Evolutionary conservation across 2,888 invertebrate species (phyloP), one percentile per base, ranked within the genome.

Genomic region (Drosophila subsilvestris): DNA sequence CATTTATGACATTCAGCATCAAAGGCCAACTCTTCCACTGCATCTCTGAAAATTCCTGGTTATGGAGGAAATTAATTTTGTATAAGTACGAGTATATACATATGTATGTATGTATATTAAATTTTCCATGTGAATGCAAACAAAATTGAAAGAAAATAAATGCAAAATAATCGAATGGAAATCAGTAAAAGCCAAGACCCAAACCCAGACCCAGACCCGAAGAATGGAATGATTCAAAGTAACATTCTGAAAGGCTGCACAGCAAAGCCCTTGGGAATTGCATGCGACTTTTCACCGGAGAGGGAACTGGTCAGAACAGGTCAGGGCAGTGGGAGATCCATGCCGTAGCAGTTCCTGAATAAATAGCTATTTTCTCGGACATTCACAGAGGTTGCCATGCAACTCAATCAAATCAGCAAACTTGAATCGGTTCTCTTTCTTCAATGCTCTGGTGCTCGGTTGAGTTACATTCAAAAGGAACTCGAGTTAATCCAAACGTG

Each of bases 21-120:
- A 75, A 81, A 72, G 72, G n/a, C 17, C 44, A 49, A 10, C 22
- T 27, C 8, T 49, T 14, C 14, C 69, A 32, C 18, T 29, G 9
- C 18, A 50, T 8, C 22, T 37, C 32, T 8, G 43, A 49, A 71
- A 68, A 47, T 27, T 67, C 65, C 61, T 63, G 70, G 80, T 86
- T 83, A 78, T 84, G 84, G 80, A 76, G 78, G 63, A 88, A 83
- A 83, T 83, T 83, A 86, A 83, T 88, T 80, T 88, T 88, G 74
- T 74, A 88, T 80, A 37, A 5, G 14, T 25, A 20, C 20, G 3
- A n/a, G n/a, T 20, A 1, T 6, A 0, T 27, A 27, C 27, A 27
- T 27, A 8, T 27, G 27, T 32, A 1, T 12, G 12, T n/a, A 14
- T n/a, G n/a, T 6, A 78, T 76, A 80, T 83, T 80, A 83, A 70